These are phyloP conservation scores for human (Homo sapiens) DNA, from an alignment of 2,113 vertebrate genomes.

Conservation along the genomic window GRCh38 chr3:55606001-55606500, in stretches of 20 bases:
- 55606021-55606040: background rate
- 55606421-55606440: background rate
- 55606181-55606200: constrained; percentile 78
- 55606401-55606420: background rate
- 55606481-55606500: background rate
- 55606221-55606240: constrained; percentile 76
- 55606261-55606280: constrained; percentile 65
- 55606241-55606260: constrained; percentile 75
- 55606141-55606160: constrained; percentile 77
- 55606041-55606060: constrained; percentile 64
- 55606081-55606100: constrained; percentile 69
- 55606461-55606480: background rate
- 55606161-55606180: constrained; percentile 76
- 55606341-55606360: background rate
- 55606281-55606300: constrained; percentile 69
- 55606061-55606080: constrained; percentile 72
- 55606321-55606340: constrained; percentile 63
- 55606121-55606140: constrained; percentile 77
- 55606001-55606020: background rate
- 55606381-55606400: constrained; percentile 32
- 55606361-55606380: background rate
- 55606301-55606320: constrained; percentile 55
- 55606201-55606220: constrained; percentile 71
- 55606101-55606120: constrained; percentile 65
- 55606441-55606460: background rate